Conservation (phyloP, 1,140 invertebrate genomes). For the Drosophila nannoptera region DNA sequence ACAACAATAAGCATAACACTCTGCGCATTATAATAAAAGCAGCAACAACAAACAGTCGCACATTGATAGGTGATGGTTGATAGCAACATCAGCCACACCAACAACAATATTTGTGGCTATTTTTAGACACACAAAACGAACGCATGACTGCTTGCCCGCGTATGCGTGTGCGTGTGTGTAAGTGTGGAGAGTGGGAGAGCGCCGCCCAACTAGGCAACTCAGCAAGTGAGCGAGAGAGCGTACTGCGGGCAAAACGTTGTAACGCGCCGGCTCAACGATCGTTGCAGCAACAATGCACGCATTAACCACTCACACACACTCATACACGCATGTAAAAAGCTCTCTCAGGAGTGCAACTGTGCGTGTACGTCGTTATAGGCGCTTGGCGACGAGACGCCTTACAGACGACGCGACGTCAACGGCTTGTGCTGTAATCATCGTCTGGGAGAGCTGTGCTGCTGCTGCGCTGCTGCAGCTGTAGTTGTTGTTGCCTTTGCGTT, state of each 20-base stretch:
- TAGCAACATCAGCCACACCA: conserved; percentile 53
- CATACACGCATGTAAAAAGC: conserved; percentile 41
- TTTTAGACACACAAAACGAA: conserved; percentile 72
- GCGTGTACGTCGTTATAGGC: conserved; percentile 15
- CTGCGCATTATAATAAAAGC: conserved; percentile 68
- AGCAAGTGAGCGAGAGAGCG: background rate
- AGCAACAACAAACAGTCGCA: conserved; percentile 63
- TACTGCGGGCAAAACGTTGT: conserved; percentile 26
- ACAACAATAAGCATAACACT: conserved; percentile 60
- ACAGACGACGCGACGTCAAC: conserved; percentile 69
- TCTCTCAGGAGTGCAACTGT: conserved; percentile 25
- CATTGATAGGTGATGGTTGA: conserved; percentile 74
- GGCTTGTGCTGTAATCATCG: conserved; percentile 49
- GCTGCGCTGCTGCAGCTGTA: conserved; percentile 11
- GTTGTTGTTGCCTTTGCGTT: background rate
- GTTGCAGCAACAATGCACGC: too few species aligned
- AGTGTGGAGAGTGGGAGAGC: conserved; percentile 25
- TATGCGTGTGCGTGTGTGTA: conserved; percentile 24
- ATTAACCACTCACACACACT: conserved; percentile 24
- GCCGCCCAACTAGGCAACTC: conserved; percentile 3
- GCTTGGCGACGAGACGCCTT: conserved; percentile 57
- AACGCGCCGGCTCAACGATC: conserved; percentile 69
- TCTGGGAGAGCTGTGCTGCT: background rate
- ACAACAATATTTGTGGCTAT: conserved; percentile 75
- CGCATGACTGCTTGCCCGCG: conserved; percentile 56